phyloP scores from a whole-genome alignment of 1,140 invertebrate species.

The silkworm (Bombyx mori) region DNA sequence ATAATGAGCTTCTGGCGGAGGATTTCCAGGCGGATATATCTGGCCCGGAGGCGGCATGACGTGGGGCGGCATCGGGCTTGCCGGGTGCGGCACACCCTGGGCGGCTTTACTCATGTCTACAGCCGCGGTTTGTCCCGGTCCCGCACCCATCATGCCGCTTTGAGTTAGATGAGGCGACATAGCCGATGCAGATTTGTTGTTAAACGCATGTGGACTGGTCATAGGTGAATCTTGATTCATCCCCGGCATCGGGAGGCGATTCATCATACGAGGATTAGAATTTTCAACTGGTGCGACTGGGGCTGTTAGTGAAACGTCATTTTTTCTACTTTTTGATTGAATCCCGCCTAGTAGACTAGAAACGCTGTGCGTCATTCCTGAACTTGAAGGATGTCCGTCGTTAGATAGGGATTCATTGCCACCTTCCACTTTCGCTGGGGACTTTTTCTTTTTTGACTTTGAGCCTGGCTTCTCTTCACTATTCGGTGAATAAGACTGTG shows the following conservation, averaged over 20 bases:
- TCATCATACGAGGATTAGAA: constrained; percentile 13
- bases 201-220: constrained; percentile 14
- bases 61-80: constrained; percentile 17
- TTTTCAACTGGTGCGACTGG: constrained; percentile 21
- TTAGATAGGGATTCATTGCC: constrained; percentile 37
- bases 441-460: constrained; percentile 62
- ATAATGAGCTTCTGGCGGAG: constrained; percentile 36
- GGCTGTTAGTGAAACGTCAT: constrained; percentile 16
- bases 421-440: constrained; percentile 34
- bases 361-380: constrained; percentile 55
- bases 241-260: constrained; percentile 1
- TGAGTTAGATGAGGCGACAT: constrained; percentile 11
- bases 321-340: constrained; percentile 24
- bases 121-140: constrained; percentile 5
- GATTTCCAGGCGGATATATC: constrained; percentile 22
- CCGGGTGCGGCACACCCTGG: constrained; percentile 10
- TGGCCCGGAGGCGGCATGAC: constrained; percentile 15
- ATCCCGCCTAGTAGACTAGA: constrained; percentile 45
- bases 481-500: constrained; percentile 59
- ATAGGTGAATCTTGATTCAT: constrained; percentile 27
- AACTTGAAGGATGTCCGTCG: constrained; percentile 20
- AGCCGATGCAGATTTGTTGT: constrained; percentile 3
- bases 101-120: constrained; percentile 17
- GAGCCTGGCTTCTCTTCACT: constrained; percentile 44
- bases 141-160: constrained; percentile 15